These are phyloP conservation scores for Brassicogethes aeneus DNA, from an alignment of 2,888 invertebrate species.

Conservation along the genomic window DNA sequence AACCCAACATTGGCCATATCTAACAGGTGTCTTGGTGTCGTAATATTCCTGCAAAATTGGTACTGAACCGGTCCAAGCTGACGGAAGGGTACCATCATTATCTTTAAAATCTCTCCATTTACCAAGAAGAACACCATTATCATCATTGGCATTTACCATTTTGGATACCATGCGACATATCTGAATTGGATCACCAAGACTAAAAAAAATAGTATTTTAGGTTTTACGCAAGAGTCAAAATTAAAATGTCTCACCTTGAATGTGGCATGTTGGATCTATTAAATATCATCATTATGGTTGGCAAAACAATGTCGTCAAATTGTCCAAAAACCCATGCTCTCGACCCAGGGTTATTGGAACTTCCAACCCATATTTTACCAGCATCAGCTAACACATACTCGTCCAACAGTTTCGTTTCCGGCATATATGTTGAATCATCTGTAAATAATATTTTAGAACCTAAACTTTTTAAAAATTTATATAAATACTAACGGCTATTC, in stretches of 20 bases:
- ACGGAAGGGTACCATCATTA: conserved; percentile 64
- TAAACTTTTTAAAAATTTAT: too few relatives aligned
- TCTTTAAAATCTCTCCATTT: conserved; percentile 64
- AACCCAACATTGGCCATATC: conserved; percentile 84
- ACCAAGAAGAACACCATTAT: conserved; percentile 61
- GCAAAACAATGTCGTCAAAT: conserved; percentile 62
- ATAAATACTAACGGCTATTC: conserved; percentile 65
- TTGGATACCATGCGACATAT: conserved; percentile 62
- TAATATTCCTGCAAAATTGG: conserved; percentile 65
- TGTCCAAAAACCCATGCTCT: conserved; percentile 79
- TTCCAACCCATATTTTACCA: conserved; percentile 81
- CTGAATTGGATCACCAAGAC: conserved; percentile 61
- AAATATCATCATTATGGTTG: conserved; percentile 52
- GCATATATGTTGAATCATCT: conserved; percentile 74
- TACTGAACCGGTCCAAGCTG: conserved; percentile 73
- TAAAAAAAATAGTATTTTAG: conserved; percentile 12
- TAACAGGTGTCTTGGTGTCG: conserved; percentile 55
- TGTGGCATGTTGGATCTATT: conserved; percentile 55
- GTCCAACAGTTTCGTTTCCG: conserved; percentile 55
- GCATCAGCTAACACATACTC: conserved; percentile 74
- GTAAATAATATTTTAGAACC: conserved; percentile 15
- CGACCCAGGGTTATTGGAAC: conserved; percentile 61
- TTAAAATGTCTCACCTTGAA: conserved; percentile 39
- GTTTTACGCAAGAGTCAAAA: background rate
- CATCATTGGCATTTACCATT: conserved; percentile 67